Conservation (phyloP, 1,140 invertebrate genomes). For the Thereuonema tuberculata region DNA sequence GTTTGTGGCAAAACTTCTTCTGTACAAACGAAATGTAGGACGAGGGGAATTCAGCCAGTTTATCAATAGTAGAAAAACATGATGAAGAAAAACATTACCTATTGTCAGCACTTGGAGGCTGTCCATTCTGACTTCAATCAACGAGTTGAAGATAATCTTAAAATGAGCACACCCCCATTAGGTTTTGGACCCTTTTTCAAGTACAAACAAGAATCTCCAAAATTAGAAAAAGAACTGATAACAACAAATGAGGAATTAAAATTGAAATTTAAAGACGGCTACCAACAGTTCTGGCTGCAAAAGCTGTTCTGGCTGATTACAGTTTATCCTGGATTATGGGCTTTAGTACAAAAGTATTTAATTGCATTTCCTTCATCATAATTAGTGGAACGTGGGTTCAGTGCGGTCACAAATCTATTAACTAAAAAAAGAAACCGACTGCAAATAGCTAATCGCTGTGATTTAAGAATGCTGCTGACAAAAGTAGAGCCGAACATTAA, state of each 20-base stretch:
- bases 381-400: constrained; percentile 15
- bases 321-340: constrained; percentile 13
- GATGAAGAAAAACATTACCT: not conserved
- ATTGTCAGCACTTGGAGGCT: not conserved
- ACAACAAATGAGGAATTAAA: constrained; percentile 13
- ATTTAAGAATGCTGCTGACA: constrained; percentile 12
- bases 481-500: constrained; percentile 14
- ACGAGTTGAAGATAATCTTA: not conserved
- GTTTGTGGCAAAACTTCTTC: constrained; percentile 14
- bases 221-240: constrained; percentile 8
- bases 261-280: constrained; percentile 14
- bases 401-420: constrained; percentile 8
- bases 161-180: not conserved
- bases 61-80: not conserved
- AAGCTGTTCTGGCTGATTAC: constrained; percentile 11
- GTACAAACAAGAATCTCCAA: not conserved
- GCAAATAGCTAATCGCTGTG: constrained; percentile 5
- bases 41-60: not conserved
- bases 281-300: constrained; percentile 18
- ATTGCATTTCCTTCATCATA: constrained; percentile 19
- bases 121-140: not conserved
- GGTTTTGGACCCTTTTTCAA: not conserved
- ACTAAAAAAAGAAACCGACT: constrained; percentile 14
- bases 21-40: constrained; percentile 9
- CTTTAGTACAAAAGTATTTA: constrained; percentile 11